These are phyloP conservation scores for Corydoras maculifer DNA, from an alignment of 2,113 vertebrate genomes.

Conservation along the genomic window DNA sequence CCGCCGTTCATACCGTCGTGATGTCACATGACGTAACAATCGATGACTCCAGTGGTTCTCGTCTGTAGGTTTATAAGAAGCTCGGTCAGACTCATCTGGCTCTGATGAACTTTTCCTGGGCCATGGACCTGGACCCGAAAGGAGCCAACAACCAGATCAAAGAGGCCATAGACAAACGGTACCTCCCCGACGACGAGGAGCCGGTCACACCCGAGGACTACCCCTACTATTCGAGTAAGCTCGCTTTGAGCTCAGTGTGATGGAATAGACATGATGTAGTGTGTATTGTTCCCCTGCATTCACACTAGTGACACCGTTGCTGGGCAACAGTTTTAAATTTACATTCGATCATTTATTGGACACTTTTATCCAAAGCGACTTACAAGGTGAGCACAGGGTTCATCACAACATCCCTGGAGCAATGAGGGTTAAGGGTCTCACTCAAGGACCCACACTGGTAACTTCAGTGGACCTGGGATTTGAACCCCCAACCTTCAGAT, in stretches of 20 bases:
- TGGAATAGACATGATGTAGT: not conserved
- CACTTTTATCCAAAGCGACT: no score
- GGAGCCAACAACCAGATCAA: conserved; percentile 99
- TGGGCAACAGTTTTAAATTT: no score
- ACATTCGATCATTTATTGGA: no score
- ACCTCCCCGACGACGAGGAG: conserved; percentile 94
- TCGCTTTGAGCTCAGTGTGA: not conserved
- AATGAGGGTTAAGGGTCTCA: no score
- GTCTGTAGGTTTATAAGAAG: conserved; percentile 91
- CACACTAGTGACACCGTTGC: no score
- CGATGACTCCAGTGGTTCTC: not conserved
- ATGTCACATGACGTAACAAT: not conserved
- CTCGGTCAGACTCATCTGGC: conserved; percentile 95
- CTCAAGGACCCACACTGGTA: no score
- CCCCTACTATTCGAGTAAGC: conserved; percentile 64
- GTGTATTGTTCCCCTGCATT: not conserved
- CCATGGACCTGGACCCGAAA: conserved; percentile 98
- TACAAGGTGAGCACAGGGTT: no score
- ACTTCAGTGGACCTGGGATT: no score
- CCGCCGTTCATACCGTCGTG: not conserved
- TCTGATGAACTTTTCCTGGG: conserved; percentile 99
- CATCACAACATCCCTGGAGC: no score
- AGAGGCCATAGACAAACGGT: conserved; percentile 97
- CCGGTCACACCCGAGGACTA: conserved; percentile 78
- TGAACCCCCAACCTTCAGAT: no score